Conservation (phyloP, 2,797 vertebrate species). For the Coilia nasus region DNA sequence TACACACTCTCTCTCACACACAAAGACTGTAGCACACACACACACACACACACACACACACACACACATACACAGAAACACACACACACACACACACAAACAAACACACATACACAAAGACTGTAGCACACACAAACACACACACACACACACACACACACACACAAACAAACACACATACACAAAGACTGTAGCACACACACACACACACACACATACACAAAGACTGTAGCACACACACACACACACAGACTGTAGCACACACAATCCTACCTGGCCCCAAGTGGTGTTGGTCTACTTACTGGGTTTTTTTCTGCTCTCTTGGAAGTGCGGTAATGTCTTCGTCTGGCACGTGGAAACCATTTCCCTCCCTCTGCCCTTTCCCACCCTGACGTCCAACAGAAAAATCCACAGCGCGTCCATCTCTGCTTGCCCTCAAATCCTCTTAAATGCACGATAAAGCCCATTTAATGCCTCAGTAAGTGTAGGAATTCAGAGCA, state of each 20-base stretch:
- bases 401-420: neutral
- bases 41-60: too few species aligned
- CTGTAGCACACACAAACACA: too few species aligned
- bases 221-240: neutral
- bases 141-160: too few species aligned
- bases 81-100: too few species aligned
- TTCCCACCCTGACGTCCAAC: neutral
- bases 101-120: too few species aligned
- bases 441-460: slow-evolving; percentile 34
- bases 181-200: neutral
- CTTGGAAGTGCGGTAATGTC: slow-evolving; percentile 50
- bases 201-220: neutral
- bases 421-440: slow-evolving; percentile 30
- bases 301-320: slow-evolving; percentile 46
- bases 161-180: neutral
- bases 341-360: slow-evolving; percentile 62
- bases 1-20: too few species aligned
- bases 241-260: neutral
- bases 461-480: slow-evolving; percentile 37
- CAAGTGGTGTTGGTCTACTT: slow-evolving; percentile 17
- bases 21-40: too few species aligned
- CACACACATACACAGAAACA: too few species aligned
- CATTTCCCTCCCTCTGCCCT: neutral
- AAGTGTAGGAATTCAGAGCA: slow-evolving; percentile 1
- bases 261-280: neutral